Conservation (phyloP, 2,888 invertebrate genomes). For the Leptopilina syphax region DNA sequence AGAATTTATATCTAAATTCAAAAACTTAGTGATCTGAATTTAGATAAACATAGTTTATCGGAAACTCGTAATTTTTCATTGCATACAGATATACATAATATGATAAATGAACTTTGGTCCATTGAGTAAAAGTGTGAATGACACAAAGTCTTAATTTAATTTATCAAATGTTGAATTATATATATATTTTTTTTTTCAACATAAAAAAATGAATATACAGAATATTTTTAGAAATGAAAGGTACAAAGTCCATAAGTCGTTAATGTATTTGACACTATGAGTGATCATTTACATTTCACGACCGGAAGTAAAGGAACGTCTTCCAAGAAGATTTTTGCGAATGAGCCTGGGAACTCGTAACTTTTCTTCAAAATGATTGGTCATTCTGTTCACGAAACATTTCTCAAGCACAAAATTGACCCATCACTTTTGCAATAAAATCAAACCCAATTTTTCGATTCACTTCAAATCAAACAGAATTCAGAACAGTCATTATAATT, state of each 20-base stretch:
- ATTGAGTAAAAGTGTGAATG: background rate
- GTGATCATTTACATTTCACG: background rate
- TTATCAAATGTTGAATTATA: constrained; percentile 1
- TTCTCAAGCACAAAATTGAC: background rate
- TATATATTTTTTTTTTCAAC: background rate
- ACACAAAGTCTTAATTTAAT: background rate
- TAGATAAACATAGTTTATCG: too few relatives aligned
- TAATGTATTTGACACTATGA: background rate
- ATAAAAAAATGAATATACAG: too few relatives aligned
- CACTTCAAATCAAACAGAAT: too few relatives aligned
- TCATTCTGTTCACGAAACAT: background rate
- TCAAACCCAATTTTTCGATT: background rate
- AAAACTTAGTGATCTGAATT: too few relatives aligned
- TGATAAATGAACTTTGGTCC: background rate
- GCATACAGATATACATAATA: too few relatives aligned
- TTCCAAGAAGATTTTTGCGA: background rate
- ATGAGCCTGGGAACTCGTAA: background rate
- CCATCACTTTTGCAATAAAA: background rate
- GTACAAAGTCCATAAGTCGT: background rate
- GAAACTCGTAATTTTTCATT: too few relatives aligned
- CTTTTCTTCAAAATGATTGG: background rate
- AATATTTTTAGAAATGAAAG: background rate
- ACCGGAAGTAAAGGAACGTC: constrained; percentile 16
- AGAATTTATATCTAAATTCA: too few relatives aligned
- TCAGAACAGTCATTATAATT: too few relatives aligned